Conservation (phyloP, 2,888 invertebrate species). For the Coremacera marginata region DNA sequence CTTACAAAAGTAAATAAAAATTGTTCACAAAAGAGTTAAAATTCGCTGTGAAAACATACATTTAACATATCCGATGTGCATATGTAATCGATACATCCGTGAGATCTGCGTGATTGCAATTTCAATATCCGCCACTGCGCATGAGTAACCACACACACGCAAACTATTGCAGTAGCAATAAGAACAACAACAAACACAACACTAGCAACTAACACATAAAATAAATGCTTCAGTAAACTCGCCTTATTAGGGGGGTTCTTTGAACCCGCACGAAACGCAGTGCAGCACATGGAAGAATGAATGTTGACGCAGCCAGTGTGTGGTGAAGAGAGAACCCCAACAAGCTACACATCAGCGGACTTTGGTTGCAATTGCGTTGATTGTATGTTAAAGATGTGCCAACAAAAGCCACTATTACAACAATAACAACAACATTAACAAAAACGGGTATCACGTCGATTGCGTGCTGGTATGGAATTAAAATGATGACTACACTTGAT, state of each 20-base stretch:
- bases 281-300: background rate
- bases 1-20: too few species aligned
- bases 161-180: background rate
- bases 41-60: too few species aligned
- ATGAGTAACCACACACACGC: background rate
- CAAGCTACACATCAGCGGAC: background rate
- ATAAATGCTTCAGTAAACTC: background rate
- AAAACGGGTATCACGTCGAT: background rate
- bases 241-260: constrained; percentile 17
- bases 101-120: constrained; percentile 23
- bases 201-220: too few species aligned
- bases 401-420: background rate
- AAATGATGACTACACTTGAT: background rate
- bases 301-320: background rate
- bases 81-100: constrained; percentile 26
- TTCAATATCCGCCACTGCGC: constrained; percentile 11
- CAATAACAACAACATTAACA: background rate
- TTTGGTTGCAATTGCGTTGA: background rate
- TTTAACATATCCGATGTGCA: too few species aligned
- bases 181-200: too few species aligned
- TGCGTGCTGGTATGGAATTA: background rate
- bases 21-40: too few species aligned
- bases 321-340: background rate
- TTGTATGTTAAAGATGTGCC: constrained; percentile 6
- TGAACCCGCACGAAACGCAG: constrained; percentile 7